A percentile compares a stretch with the other conserved stretches of the same genome.
Evolutionary conservation across 1,140 invertebrate species (phyloP).

Genomic region (Trichomalopsis sarcophagae): DNA sequence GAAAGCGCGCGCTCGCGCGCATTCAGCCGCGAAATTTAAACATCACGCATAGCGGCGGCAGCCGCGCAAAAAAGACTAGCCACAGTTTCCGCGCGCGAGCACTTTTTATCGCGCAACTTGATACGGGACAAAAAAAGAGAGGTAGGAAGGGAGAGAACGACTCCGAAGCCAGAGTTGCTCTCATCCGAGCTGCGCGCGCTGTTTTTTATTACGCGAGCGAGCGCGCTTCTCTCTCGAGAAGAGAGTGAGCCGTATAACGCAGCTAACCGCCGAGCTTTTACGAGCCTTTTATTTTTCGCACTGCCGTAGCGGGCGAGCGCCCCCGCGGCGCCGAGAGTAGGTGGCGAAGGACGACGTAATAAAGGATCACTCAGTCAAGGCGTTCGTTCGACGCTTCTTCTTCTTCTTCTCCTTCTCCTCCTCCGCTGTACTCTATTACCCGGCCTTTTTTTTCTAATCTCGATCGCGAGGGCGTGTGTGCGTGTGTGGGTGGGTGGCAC

Average conservation of each 20-base stretch:
- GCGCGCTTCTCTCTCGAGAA: background rate
- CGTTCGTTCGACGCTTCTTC: background rate
- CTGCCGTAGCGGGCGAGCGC: background rate
- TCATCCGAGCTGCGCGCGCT: background rate
- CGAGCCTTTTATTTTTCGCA: background rate
- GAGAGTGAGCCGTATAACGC: background rate
- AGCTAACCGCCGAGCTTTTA: background rate
- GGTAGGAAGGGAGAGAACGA: background rate
- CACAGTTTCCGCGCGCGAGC: background rate
- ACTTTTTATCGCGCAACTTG: conserved; percentile 1
- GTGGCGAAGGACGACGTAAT: background rate
- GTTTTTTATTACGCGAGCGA: background rate
- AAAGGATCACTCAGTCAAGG: background rate
- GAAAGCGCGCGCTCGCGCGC: no score
- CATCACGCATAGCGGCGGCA: background rate
- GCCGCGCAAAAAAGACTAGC: background rate
- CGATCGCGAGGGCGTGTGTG: conserved; percentile 40
- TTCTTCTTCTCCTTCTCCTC: background rate
- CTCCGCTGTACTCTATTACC: background rate
- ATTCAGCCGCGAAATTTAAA: conserved; percentile 1
- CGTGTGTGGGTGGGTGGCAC: conserved; percentile 30
- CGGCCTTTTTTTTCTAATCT: conserved; percentile 1
- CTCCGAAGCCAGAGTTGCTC: background rate
- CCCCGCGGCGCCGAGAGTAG: background rate
- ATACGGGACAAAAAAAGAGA: background rate